These are phyloP conservation scores for Allolobophora icterica DNA, from an alignment of 2,888 invertebrate genomes.

Conservation along the genomic window DNA sequence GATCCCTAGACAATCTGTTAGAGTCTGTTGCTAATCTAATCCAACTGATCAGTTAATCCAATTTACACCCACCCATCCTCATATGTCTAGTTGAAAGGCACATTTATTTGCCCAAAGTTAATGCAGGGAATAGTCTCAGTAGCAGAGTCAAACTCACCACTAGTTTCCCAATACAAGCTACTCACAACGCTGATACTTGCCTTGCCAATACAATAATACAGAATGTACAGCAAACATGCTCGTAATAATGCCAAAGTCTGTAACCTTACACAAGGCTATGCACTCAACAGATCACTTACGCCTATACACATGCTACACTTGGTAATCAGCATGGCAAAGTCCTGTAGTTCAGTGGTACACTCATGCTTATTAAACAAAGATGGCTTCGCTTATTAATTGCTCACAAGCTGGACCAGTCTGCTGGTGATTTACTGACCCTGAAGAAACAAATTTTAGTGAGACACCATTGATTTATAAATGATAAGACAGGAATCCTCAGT, in stretches of 20 bases:
- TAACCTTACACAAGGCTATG: not conserved
- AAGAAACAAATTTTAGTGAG: not conserved
- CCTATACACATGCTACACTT: not conserved
- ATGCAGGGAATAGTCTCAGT: not conserved
- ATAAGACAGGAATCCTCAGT: not conserved
- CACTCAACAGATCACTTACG: conserved; percentile 1
- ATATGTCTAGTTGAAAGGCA: not conserved
- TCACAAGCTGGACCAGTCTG: not conserved
- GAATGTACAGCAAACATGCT: not conserved
- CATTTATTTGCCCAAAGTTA: not conserved
- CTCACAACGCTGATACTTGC: not conserved
- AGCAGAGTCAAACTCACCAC: not conserved
- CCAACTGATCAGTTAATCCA: not conserved
- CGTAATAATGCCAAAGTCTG: not conserved
- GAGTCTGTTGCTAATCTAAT: not conserved
- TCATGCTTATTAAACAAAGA: not conserved
- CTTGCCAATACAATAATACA: not conserved
- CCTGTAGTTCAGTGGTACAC: not conserved
- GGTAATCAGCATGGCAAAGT: not conserved
- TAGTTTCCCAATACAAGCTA: not conserved
- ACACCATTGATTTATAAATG: not conserved
- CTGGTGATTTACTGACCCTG: not conserved
- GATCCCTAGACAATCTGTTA: not conserved
- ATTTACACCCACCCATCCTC: not conserved
- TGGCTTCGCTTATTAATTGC: not conserved